Evolutionary conservation across 2,797 vertebrate species (phyloP), one percentile per base, ranked within the genome.

Genomic region (Hydrolagus colliei): DNA sequence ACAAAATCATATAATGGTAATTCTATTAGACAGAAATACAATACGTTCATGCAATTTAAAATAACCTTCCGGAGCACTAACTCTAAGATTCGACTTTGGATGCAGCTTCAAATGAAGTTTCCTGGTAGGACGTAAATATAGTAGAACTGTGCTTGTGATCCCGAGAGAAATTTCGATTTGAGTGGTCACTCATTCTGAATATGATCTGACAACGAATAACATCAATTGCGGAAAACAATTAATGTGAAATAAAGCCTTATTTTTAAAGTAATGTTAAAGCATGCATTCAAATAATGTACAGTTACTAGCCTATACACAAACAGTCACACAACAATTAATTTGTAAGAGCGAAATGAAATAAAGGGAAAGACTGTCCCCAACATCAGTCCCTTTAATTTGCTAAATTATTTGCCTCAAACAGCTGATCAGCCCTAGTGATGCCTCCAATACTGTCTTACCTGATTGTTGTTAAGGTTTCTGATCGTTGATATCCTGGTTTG

Each of bases 161-260:
- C 18, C n/a, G 1, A 61, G 73, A 75, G 73, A 75, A 10, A 8
- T 20, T 52, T 77, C 12, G 52, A 52, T 77, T 61, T 61, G 75
- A 77, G 75, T 10, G 20, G 52, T 77, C 16, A 11, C 59, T 77
- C 16, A 77, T 18, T 77, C 35, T 76, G 41, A 76, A 77, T 77
- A 61, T 9, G 75, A 77, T 61, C 41, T 16, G 59, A 77, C 41
- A 61, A 59, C 16, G 35, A 32, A 52, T 75, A 75, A 75, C 35
- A 75, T 75, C 52, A 68, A 68, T 68, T 79, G 11, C 77, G 14
- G 63, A 62, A 27, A 79, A 63, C 59, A 41, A 75, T 75, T 77
- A 52, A 79, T 1, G 14, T 78, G 11, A 78, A 62, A 22, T 77
- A 77, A 77, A 59, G 52, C 7, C 41, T 52, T 79, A 27, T 10